phyloP scores from a whole-genome alignment of 2,797 vertebrate genomes.

The Eulemur albifrons region DNA sequence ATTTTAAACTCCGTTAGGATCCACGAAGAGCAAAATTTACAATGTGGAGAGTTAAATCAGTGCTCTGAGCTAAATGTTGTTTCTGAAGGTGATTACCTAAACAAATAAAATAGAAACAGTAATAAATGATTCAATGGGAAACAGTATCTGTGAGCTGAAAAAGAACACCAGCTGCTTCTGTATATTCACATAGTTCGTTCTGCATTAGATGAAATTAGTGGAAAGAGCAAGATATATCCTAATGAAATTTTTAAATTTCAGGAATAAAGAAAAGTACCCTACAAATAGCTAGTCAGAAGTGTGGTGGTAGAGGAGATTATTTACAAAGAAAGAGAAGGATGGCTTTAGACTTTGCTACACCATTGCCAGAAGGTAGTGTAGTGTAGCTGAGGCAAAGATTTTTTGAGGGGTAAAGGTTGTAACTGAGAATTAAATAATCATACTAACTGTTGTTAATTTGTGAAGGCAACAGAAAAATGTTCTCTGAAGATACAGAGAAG shows the following conservation, averaged over 20 bases:
- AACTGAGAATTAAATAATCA: background rate
- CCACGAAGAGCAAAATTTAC: background rate
- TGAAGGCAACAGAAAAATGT: background rate
- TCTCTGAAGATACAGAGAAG: background rate
- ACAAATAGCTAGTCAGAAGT: background rate
- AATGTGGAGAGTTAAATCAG: background rate
- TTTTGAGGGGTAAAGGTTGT: background rate
- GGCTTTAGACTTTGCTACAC: background rate
- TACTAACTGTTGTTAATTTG: background rate
- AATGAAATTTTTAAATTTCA: background rate
- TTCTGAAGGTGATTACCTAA: background rate
- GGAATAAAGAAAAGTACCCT: background rate
- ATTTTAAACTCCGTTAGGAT: background rate
- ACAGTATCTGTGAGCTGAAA: background rate
- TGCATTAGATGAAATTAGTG: background rate
- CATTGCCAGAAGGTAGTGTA: background rate
- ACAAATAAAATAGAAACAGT: background rate
- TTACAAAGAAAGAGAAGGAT: background rate
- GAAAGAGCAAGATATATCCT: background rate
- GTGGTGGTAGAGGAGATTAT: background rate
- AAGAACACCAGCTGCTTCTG: background rate
- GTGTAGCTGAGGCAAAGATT: background rate
- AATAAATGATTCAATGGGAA: background rate
- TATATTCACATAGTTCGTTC: background rate
- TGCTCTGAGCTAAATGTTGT: constrained; percentile 3